A percentile compares a stretch with the other conserved stretches of the same genome.
These are phyloP conservation scores for Drosophila anceps DNA, from an alignment of 2,888 invertebrate genomes.

Conservation along the genomic window DNA sequence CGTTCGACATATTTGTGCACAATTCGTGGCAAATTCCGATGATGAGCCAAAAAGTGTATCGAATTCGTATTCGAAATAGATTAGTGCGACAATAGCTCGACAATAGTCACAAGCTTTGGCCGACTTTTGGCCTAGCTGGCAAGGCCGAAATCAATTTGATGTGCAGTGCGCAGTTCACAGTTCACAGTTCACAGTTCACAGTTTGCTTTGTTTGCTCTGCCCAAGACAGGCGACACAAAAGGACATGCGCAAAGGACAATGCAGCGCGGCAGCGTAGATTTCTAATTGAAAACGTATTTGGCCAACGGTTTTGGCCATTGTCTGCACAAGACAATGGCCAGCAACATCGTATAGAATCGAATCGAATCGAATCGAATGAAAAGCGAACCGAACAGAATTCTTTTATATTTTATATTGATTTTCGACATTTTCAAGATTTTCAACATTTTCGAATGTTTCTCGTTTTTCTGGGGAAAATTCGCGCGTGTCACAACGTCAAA, in stretches of 20 bases:
- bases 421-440: conserved; percentile 37
- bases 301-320: conserved; percentile 42
- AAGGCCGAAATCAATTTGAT: conserved; percentile 62
- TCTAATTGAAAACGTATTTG: conserved; percentile 76
- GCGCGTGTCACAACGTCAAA: conserved; percentile 61
- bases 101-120: conserved; percentile 52
- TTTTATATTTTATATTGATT: conserved; percentile 7
- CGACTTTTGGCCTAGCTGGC: conserved; percentile 22
- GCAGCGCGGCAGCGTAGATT: conserved; percentile 63
- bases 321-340: conserved; percentile 37
- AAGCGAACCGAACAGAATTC: conserved; percentile 19
- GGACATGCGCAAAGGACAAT: conserved; percentile 36
- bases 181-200: conserved; percentile 1
- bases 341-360: conserved; percentile 20
- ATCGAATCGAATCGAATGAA: conserved; percentile 20
- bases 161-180: conserved; percentile 42
- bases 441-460: too few species aligned
- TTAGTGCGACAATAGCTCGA: conserved; percentile 23
- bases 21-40: conserved; percentile 15
- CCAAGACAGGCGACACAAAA: conserved; percentile 32
- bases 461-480: conserved; percentile 53
- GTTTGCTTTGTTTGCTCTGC: conserved; percentile 52
- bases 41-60: conserved; percentile 2
- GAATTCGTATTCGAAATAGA: conserved; percentile 20
- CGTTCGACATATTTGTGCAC: conserved; percentile 15